Base-by-base conservation (phyloP, 2,113 vertebrate species). In the Columba livia region DNA sequence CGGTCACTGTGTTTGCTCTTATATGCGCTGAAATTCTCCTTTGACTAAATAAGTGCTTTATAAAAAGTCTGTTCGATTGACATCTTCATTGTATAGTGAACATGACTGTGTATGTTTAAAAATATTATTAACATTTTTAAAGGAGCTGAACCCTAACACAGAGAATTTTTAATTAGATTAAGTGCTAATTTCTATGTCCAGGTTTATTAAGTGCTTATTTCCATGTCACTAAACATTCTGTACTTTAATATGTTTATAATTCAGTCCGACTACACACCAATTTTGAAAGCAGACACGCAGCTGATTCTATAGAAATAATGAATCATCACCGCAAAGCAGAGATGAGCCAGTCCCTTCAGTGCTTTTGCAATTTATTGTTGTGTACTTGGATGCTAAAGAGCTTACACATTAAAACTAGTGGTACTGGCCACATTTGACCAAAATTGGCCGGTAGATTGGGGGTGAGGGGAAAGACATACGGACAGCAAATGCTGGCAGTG, bases 251-350 rank as follows among this genome's bases (percentile, higher is more conserved):
- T 79, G 66, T 79, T 93, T 61, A 83, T 82, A 73, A 91, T 85
- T 92, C 87, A 93, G 58, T 91, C 80, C 90, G 79, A 73, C 32
- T 77, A 50, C 73, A 87, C 61, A 42, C n/a, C 29, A 62, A 48
- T 91, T 93, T 66, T 91, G 91, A 93, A 91, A 93, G 83, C 86
- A 96, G 71, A n/a, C 73, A 87, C 65, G 89, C 93, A 92, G 70
- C 65, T 89, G 74, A 92, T 94, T 79, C 92, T 77, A 53, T 3
- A 90, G 66, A 79, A 89, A 71, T 77, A 92, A 93, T 89, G 58
- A 96, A 62, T 79, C 70, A 79, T 69, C 44, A 44, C 8, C 31
- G 50, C 44, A 91, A 87, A 92, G 50, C 78, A 81, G 40, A 88
- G 73, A 87, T 87, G 75, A 82, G 61, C 54, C 21, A 58, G 58